A percentile compares a stretch with the other conserved stretches of the same genome.
Evolutionary conservation across 2,888 invertebrate species (phyloP).

Genomic region (Rhabditophanes sp.): DNA sequence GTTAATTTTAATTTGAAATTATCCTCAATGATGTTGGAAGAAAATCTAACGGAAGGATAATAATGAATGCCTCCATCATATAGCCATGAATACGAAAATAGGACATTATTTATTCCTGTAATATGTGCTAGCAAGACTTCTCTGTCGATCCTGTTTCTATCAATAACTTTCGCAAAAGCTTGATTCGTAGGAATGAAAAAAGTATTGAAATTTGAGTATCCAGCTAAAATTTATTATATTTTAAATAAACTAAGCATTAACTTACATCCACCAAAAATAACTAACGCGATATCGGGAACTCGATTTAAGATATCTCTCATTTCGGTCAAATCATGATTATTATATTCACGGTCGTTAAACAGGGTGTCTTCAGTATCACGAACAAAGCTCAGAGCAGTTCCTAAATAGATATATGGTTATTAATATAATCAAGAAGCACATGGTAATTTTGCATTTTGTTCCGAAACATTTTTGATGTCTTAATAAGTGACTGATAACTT

Average conservation of each 20-base stretch:
- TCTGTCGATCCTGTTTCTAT: conserved; percentile 37
- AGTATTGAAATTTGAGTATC: conserved; percentile 43
- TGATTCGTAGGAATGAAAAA: conserved; percentile 44
- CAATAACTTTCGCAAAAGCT: conserved; percentile 42
- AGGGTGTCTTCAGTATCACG: conserved; percentile 30
- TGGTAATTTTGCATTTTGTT: too few species aligned
- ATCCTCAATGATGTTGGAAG: conserved; percentile 42
- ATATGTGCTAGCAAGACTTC: conserved; percentile 43
- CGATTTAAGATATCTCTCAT: conserved; percentile 41
- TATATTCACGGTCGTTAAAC: conserved; percentile 40
- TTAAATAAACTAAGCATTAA: conserved; percentile 15
- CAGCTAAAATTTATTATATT: too few species aligned
- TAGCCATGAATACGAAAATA: conserved; percentile 44
- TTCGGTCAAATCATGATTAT: conserved; percentile 40
- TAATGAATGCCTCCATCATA: conserved; percentile 43
- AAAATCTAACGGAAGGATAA: conserved; percentile 37
- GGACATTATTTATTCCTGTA: conserved; percentile 38
- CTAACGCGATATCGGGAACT: conserved; percentile 40
- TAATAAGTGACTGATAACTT: too few species aligned
- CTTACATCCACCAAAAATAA: conserved; percentile 27
- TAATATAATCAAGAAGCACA: background rate
- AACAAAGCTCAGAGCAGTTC: conserved; percentile 39
- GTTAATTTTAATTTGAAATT: conserved; percentile 42
- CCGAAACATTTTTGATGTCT: too few species aligned
- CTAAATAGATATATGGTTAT: conserved; percentile 21